Evolutionary conservation across 2,113 vertebrate genomes (phyloP).

Genomic region (Passer montanus): DNA sequence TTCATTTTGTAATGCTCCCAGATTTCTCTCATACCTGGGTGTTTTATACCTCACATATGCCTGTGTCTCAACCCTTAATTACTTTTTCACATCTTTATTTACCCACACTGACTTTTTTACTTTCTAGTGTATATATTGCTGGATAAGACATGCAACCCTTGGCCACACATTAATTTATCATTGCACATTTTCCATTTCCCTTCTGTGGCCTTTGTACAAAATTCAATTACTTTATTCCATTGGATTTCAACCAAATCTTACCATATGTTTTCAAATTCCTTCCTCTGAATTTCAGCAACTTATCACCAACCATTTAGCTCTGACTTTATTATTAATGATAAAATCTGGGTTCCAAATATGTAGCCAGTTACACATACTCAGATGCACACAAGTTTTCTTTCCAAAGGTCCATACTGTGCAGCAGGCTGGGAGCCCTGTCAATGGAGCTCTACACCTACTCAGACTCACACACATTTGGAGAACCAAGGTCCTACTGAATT

Average conservation of each 20-base stretch:
- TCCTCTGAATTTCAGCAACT: slow-evolving; percentile 56
- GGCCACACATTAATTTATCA: slow-evolving; percentile 61
- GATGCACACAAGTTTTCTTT: not conserved
- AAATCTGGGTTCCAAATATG: slow-evolving; percentile 52
- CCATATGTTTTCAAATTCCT: slow-evolving; percentile 63
- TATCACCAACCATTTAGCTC: slow-evolving; percentile 57
- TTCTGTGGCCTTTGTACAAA: slow-evolving; percentile 57
- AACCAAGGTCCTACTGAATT: not conserved
- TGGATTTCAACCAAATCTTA: slow-evolving; percentile 48
- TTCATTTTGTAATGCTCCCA: slow-evolving; percentile 39
- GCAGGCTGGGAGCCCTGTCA: not conserved
- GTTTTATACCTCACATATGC: slow-evolving; percentile 33
- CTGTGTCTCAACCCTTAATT: slow-evolving; percentile 41
- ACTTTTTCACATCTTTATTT: slow-evolving; percentile 56
- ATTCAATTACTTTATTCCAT: slow-evolving; percentile 66
- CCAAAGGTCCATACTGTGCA: not conserved
- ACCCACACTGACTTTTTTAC: slow-evolving; percentile 43
- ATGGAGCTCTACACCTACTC: not conserved
- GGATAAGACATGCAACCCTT: slow-evolving; percentile 38
- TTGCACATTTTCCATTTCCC: slow-evolving; percentile 62
- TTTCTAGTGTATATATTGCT: slow-evolving; percentile 32
- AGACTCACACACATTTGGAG: not conserved
- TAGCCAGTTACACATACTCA: not conserved
- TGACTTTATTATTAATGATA: slow-evolving; percentile 61
- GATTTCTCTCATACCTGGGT: not conserved